Evolutionary conservation across 2,113 vertebrate species (phyloP).

Genomic region (Lepus timidus): DNA sequence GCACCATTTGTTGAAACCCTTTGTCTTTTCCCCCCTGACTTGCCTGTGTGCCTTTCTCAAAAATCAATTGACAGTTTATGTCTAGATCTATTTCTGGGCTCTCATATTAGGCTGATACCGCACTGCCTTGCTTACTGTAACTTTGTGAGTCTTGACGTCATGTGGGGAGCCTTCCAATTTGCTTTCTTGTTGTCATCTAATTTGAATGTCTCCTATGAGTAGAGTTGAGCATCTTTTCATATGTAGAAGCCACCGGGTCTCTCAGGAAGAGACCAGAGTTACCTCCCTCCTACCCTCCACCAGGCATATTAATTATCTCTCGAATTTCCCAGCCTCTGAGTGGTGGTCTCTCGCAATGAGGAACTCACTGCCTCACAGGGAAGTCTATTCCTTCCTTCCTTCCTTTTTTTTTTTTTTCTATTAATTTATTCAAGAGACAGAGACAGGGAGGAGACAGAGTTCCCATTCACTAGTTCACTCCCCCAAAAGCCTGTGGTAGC

Average conservation of each 20-base stretch:
- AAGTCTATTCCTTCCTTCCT: background rate
- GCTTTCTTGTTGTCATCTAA: background rate
- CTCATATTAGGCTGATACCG: background rate
- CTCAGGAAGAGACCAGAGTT: background rate
- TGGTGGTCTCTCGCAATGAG: background rate
- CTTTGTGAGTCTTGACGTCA: background rate
- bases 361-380: background rate
- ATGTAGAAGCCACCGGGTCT: background rate
- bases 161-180: background rate
- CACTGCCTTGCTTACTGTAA: background rate
- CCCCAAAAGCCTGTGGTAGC: too few species aligned
- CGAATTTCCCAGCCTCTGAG: constrained; percentile 10
- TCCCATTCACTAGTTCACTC: too few species aligned
- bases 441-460: too few species aligned
- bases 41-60: constrained; percentile 18
- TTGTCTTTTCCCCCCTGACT: background rate
- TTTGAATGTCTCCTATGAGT: background rate
- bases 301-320: background rate
- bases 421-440: background rate
- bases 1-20: constrained; percentile 16
- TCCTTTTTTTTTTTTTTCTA: background rate
- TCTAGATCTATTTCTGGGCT: constrained; percentile 63
- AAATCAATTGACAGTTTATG: constrained; percentile 9
- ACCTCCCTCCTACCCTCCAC: background rate
- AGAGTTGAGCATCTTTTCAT: background rate